Base-by-base conservation (phyloP, 2,888 invertebrate genomes). In the Lapara coniferarum region DNA sequence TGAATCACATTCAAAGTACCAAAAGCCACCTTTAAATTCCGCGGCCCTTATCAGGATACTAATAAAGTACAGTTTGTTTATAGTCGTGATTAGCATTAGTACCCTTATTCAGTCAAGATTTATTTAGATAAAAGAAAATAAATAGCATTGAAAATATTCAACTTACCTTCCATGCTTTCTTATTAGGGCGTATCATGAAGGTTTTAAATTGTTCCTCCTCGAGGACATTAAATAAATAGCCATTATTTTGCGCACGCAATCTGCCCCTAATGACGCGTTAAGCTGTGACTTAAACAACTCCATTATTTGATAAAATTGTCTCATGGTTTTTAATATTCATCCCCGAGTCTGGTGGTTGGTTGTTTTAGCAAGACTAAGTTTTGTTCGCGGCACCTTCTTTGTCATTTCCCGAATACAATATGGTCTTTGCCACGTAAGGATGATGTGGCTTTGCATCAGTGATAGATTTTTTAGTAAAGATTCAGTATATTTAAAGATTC, bases 201-300 rank as follows among this genome's bases (percentile, higher is more conserved):
- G 79, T 78, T 83, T 88, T 88, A 90, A 91, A 91, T 90, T 85
- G 87, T 84, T 89, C 90, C 90, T 89, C 84, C 85, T 86, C 84
- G 81, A 85, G 83, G 83, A 89, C 90, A 91, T 92, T 91, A 91
- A 84, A 87, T 89, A 89, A 90, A 91, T 88, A 87, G 83, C 88
- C 85, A 82, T 84, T 83, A 87, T 87, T 87, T 86, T 81, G 82
- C 85, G 88, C 89, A 89, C 87, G 89, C 89, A 88, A 91, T 91
- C 90, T 86, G 86, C 75, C 81, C 83, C 86, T 90, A 91, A 92
- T 92, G 91, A 87, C 82, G 87, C 91, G 91, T 88, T 88, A 88
- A 89, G 88, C 87, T 88, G 89, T 78, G 86, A 87, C 85, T 88
- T 87, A 85, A 83, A 87, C 85, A 85, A 85, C 80, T 82, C 85